Evolutionary conservation across 1,140 invertebrate genomes (phyloP).

Genomic region (Drosophila orena): DNA sequence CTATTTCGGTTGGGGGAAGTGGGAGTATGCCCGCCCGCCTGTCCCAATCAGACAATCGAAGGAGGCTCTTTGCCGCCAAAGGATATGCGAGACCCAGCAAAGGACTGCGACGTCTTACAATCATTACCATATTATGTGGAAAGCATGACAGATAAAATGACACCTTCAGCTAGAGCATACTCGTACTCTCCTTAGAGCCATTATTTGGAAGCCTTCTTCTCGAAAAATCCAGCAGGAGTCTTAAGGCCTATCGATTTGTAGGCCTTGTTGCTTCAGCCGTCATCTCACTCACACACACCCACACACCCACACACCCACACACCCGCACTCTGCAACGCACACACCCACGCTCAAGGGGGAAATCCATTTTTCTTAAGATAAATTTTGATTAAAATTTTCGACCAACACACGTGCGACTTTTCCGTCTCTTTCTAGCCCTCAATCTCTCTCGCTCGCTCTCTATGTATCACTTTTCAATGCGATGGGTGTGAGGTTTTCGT

Average conservation of each 20-base stretch:
- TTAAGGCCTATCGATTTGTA: slow-evolving; percentile 70
- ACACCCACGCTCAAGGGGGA: slow-evolving; percentile 8
- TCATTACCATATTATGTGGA: slow-evolving; percentile 3
- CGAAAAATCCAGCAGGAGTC: slow-evolving; percentile 38
- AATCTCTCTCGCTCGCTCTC: slow-evolving; percentile 27
- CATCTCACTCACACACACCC: slow-evolving; percentile 57
- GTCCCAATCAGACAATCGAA: slow-evolving; percentile 53
- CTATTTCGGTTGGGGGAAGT: slow-evolving; percentile 13
- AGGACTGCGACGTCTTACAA: background rate
- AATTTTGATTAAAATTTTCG: slow-evolving; percentile 81
- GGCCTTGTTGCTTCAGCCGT: slow-evolving; percentile 47
- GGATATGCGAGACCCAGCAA: background rate
- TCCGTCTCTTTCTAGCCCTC: slow-evolving; percentile 18
- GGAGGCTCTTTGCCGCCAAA: slow-evolving; percentile 3
- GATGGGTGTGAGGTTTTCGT: slow-evolving; percentile 2
- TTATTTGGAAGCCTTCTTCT: slow-evolving; percentile 48
- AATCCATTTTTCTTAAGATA: slow-evolving; percentile 79
- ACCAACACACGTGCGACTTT: slow-evolving; percentile 56
- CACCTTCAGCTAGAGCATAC: slow-evolving; percentile 8
- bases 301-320: background rate
- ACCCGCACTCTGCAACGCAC: background rate
- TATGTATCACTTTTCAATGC: slow-evolving; percentile 46
- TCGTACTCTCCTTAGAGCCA: slow-evolving; percentile 58
- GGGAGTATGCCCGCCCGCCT: background rate
- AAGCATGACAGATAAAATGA: slow-evolving; percentile 13